Evolutionary conservation across 2,113 vertebrate species (phyloP).

Genomic region (Cyphomyrus plagiostoma): DNA sequence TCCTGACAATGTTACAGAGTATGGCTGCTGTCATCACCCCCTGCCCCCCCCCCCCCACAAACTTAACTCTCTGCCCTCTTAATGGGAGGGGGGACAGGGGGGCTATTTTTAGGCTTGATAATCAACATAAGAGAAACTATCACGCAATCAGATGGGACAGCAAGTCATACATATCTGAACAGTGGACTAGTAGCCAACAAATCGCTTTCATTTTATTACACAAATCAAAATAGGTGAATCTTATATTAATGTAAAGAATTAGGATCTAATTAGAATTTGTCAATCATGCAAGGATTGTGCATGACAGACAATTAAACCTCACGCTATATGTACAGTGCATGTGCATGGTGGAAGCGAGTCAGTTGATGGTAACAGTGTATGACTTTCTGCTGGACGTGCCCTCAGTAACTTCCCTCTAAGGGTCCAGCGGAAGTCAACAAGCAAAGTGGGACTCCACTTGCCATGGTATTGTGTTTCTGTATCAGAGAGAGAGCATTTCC

Average conservation of each 20-base stretch:
- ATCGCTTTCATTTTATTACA: neutral
- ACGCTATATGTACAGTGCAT: neutral
- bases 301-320: neutral
- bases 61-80: neutral
- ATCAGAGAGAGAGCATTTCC: neutral
- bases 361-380: neutral
- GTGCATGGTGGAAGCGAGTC: neutral
- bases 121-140: neutral
- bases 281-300: neutral
- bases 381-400: neutral
- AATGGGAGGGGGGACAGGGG: neutral
- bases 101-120: constrained; percentile 16
- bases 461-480: neutral
- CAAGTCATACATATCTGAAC: neutral
- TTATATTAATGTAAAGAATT: neutral
- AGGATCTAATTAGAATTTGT: neutral
- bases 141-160: neutral
- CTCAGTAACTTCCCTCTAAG: neutral
- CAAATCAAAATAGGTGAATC: neutral
- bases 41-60: neutral
- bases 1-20: neutral
- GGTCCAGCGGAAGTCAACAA: neutral
- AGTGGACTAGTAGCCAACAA: neutral
- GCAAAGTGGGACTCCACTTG: neutral
- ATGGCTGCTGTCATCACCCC: neutral